Conservation (phyloP, 2,888 invertebrate genomes). For the Ecliptopera silaceata region DNA sequence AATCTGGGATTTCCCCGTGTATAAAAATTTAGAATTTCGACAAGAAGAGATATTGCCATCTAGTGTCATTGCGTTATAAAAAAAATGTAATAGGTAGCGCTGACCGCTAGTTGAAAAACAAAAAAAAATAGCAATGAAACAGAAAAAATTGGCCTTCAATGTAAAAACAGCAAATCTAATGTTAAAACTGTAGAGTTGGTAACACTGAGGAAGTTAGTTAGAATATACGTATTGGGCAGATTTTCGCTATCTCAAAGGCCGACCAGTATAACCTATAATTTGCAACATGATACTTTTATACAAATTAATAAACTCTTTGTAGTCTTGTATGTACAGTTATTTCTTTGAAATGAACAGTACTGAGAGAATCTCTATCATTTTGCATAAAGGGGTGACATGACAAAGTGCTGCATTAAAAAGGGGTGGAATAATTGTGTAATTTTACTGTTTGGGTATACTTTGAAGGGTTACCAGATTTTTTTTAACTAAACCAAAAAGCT, state of each 20-base stretch:
- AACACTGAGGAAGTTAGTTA: too few species aligned
- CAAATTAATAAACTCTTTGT: neutral
- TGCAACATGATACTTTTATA: slow-evolving; percentile 16
- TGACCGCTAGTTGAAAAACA: too few species aligned
- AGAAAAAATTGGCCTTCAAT: too few species aligned
- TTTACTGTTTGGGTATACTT: slow-evolving; percentile 3
- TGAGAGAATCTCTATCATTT: slow-evolving; percentile 13
- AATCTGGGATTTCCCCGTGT: too few species aligned
- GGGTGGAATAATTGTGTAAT: slow-evolving; percentile 14
- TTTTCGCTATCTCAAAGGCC: slow-evolving; percentile 3
- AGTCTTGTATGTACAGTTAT: neutral
- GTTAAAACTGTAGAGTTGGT: too few species aligned
- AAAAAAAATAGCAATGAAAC: too few species aligned
- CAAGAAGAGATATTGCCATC: too few species aligned
- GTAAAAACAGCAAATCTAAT: too few species aligned
- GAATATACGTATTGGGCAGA: slow-evolving; percentile 6
- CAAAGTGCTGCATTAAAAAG: slow-evolving; percentile 8
- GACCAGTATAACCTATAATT: slow-evolving; percentile 19
- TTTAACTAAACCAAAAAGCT: neutral
- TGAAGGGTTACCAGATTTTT: slow-evolving; percentile 6
- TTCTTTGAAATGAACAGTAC: neutral
- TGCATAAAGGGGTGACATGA: neutral
- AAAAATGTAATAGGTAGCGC: too few species aligned
- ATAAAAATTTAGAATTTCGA: too few species aligned
- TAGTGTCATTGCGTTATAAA: too few species aligned